Evolutionary conservation across 2,797 vertebrate genomes (phyloP).

Genomic region (Streptopelia turtur): DNA sequence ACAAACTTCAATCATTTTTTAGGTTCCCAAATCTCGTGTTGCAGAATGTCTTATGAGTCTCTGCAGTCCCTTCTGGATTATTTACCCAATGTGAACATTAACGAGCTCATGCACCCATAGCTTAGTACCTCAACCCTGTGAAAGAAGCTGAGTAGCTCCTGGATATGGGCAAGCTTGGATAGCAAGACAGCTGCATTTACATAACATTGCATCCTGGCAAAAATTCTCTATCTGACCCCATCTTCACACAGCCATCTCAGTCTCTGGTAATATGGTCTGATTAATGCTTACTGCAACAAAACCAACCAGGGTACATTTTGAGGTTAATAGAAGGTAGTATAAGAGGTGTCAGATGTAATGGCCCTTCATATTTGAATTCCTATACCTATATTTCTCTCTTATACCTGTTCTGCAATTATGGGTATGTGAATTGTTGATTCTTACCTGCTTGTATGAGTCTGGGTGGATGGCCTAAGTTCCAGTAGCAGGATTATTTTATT

Average conservation of each 20-base stretch:
- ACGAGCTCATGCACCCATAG: rapidly evolving
- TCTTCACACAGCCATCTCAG: background rate
- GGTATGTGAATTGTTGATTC: background rate
- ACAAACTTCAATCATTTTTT: background rate
- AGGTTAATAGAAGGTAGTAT: rapidly evolving
- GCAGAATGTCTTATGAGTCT: background rate
- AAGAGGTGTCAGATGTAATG: background rate
- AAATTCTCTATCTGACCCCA: background rate
- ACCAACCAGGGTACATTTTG: background rate
- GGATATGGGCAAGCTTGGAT: background rate
- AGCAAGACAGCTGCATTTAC: background rate
- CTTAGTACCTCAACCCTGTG: background rate
- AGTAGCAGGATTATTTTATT: background rate
- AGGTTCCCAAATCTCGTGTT: background rate
- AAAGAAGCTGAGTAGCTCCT: background rate
- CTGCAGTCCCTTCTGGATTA: background rate
- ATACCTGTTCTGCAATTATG: rapidly evolving
- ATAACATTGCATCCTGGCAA: background rate
- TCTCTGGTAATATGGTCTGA: background rate
- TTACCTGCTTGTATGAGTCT: background rate
- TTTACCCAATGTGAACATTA: rapidly evolving
- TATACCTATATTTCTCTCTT: background rate
- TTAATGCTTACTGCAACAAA: background rate
- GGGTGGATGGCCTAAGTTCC: background rate
- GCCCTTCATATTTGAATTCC: background rate